Percentiles rank a stretch among this genome's conserved stretches.
phyloP scores from a whole-genome alignment of 2,888 invertebrate genomes.

The Parnassius apollo region DNA sequence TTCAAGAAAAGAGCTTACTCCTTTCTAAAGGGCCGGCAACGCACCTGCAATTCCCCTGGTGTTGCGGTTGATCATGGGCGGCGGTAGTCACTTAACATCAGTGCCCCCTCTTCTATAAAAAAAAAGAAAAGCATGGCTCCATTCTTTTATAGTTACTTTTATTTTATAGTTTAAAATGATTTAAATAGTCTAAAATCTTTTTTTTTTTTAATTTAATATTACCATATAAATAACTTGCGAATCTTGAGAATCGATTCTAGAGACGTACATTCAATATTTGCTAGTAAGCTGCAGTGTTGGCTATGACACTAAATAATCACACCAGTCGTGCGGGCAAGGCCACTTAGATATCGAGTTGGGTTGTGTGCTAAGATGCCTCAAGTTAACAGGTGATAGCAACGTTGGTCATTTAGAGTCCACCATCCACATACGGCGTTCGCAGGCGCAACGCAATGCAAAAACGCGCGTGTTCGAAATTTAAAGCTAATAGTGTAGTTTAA shows the following conservation, averaged over 20 bases:
- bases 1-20: too few species aligned
- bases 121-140: too few species aligned
- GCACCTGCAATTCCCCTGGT: too few species aligned
- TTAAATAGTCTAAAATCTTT: too few species aligned
- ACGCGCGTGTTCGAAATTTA: constrained; percentile 21
- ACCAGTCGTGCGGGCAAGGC: constrained; percentile 13
- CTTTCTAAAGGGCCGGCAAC: too few species aligned
- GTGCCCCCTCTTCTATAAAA: too few species aligned
- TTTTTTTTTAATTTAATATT: too few species aligned
- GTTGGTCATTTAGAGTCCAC: constrained; percentile 24
- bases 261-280: constrained; percentile 2
- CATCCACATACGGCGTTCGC: constrained; percentile 21
- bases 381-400: constrained; percentile 24
- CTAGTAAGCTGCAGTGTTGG: not conserved
- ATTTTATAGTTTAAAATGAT: too few species aligned
- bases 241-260: not conserved
- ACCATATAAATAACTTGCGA: not conserved
- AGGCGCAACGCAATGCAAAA: constrained; percentile 15
- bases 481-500: constrained; percentile 1
- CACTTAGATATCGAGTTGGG: constrained; percentile 9
- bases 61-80: too few species aligned
- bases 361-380: constrained; percentile 20
- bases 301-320: constrained; percentile 8
- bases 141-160: too few species aligned
- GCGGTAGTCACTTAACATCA: too few species aligned